Evolutionary conservation across 2,113 vertebrate species (phyloP).

Genomic region (Anseranas semipalmata): DNA sequence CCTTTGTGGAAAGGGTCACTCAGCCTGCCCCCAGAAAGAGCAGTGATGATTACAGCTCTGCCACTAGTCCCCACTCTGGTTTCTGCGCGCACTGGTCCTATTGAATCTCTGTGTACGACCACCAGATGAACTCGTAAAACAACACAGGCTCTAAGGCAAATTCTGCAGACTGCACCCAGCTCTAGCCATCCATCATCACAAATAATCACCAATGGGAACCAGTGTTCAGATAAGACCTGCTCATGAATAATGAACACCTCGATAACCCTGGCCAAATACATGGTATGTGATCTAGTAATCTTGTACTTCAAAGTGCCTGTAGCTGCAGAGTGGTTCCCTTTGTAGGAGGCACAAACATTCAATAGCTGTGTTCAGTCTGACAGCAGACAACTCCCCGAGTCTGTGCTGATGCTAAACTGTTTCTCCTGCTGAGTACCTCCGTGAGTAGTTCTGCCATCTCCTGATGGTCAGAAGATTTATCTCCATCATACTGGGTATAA

Average conservation of each 20-base stretch:
- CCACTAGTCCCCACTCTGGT: background rate
- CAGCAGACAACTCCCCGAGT: background rate
- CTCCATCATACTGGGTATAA: background rate
- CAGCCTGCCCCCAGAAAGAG: background rate
- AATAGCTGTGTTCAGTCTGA: background rate
- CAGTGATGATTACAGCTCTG: background rate
- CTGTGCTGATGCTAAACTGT: background rate
- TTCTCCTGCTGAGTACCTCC: background rate
- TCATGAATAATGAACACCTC: slow-evolving; percentile 12
- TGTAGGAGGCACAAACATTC: background rate
- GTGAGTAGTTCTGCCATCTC: background rate
- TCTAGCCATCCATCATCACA: slow-evolving; percentile 9
- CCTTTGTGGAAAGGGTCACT: background rate
- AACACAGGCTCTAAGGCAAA: background rate
- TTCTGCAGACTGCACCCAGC: background rate
- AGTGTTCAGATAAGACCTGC: background rate
- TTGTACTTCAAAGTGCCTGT: background rate
- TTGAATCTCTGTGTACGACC: background rate
- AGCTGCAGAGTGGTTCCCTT: background rate
- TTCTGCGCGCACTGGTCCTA: background rate
- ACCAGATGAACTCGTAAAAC: background rate
- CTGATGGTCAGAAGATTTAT: background rate
- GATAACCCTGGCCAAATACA: background rate
- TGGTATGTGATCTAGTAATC: background rate
- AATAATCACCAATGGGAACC: background rate